These are phyloP conservation scores for Peromyscus attwateri DNA, from an alignment of 2,797 vertebrate genomes.

Conservation along the genomic window DNA sequence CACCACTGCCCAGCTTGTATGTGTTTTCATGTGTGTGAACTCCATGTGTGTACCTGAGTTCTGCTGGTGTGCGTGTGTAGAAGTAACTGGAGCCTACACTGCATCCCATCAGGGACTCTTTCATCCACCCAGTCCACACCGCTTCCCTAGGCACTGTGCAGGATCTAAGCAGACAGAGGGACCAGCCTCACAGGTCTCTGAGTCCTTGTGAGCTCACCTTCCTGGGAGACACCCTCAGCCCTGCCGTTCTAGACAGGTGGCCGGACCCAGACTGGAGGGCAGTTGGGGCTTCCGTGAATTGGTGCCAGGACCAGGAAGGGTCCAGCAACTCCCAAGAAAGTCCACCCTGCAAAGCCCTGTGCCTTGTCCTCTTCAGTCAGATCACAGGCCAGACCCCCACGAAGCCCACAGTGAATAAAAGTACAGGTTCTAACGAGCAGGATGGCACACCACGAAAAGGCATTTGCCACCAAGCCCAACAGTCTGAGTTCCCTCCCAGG, in stretches of 20 bases:
- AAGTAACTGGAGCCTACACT: not conserved
- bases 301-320: not conserved
- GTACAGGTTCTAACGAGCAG: not conserved
- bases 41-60: not conserved
- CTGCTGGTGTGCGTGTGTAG: not conserved
- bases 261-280: not conserved
- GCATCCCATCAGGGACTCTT: not conserved
- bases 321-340: not conserved
- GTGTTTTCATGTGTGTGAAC: too few species aligned
- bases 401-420: not conserved
- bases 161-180: not conserved
- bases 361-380: not conserved
- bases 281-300: not conserved
- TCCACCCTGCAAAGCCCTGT: not conserved
- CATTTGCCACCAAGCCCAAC: not conserved
- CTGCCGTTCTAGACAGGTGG: not conserved
- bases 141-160: rapidly evolving
- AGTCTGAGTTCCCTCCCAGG: not conserved
- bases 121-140: not conserved
- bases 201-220: rapidly evolving
- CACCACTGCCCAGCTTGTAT: not conserved
- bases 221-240: too few species aligned
- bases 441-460: not conserved
- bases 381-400: not conserved
- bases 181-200: not conserved